Conservation (phyloP, 2,888 invertebrate genomes). For the Zaprionus obscuricornis region DNA sequence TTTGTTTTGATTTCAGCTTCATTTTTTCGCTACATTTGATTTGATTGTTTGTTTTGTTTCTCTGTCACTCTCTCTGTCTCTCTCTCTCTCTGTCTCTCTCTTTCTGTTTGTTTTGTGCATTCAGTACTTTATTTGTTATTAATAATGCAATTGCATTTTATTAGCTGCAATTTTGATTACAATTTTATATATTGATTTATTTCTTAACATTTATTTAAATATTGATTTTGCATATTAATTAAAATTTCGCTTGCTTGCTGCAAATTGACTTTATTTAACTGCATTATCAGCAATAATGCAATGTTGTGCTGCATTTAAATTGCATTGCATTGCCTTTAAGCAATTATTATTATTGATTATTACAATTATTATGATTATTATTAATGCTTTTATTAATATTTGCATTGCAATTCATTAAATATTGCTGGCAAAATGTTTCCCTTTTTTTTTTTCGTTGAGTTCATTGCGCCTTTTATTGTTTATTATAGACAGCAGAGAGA, state of each 20-base stretch:
- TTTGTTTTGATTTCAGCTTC: not conserved
- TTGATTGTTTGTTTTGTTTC: constrained; percentile 35
- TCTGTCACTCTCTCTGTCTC: too few relatives aligned
- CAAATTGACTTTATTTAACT: constrained; percentile 21
- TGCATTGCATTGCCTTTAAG: constrained; percentile 20
- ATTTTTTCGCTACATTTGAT: constrained; percentile 20
- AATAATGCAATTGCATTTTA: constrained; percentile 66
- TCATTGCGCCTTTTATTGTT: constrained; percentile 46
- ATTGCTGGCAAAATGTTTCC: constrained; percentile 9
- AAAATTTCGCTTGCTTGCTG: constrained; percentile 21
- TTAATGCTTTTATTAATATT: constrained; percentile 66
- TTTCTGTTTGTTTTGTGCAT: constrained; percentile 19
- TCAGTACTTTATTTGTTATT: constrained; percentile 49
- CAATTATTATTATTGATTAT: constrained; percentile 17
- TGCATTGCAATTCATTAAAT: constrained; percentile 63
- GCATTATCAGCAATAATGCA: constrained; percentile 22
- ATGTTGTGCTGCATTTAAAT: constrained; percentile 22
- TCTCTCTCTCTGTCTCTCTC: too few relatives aligned
- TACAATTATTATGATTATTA: constrained; percentile 36
- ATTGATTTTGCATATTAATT: constrained; percentile 46
- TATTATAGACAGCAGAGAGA: constrained; percentile 12
- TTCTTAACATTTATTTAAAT: constrained; percentile 39
- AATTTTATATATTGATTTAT: constrained; percentile 1
- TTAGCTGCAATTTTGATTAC: constrained; percentile 49
- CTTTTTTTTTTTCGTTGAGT: constrained; percentile 34